Evolutionary conservation across 2,113 vertebrate species (phyloP), one percentile per base, ranked within the genome.

Genomic region (Macquaria ambigua): DNA sequence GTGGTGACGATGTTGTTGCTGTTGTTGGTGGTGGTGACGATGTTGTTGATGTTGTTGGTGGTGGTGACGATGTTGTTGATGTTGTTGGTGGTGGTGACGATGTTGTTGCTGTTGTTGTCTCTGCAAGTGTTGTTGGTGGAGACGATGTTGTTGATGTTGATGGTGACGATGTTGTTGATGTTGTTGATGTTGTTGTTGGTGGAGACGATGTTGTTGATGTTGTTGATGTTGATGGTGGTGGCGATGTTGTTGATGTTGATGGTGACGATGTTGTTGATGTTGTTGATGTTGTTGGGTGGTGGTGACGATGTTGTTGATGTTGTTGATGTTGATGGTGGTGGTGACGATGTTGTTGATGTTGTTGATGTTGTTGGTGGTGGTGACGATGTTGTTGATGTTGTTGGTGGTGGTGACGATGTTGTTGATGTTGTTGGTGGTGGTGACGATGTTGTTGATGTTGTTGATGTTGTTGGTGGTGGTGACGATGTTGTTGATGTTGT

Each of bases 301-400:
- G 48, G 15, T 50, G 48, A 6, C 48, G 18, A 6, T 50, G 56
- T 0, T 67, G 31, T 9, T 52, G 2, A 11, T 39, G 28, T 4
- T 58, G 20, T 34, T 34, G 34, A 34, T 53, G 37, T 43, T 12
- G 16, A 46, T 31, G 69, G 0, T 21, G 48, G 16, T 56, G 5
- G 0, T 48, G 39, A 0, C 5, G 0, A 0, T 50, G 56, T 0
- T 67, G 31, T 9, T 52, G 2, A 0, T 12, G 63, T 6, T 58
- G 52, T 25, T 39, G 12, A 31, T 53, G 37, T 43, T 12, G 16
- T 56, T 31, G 69, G 0, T 21, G 48, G 16, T 56, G 5, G 0
- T 48, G 39, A 0, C 5, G 0, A 0, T 53, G 46, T 1, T 76
- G 55, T 8, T 62, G 81, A 34, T 56, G 58, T 3, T 34, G 4